A percentile compares a stretch with the other conserved stretches of the same genome.
Conservation (phyloP, 2,797 vertebrate species). For the Tiaroga cobitis region DNA sequence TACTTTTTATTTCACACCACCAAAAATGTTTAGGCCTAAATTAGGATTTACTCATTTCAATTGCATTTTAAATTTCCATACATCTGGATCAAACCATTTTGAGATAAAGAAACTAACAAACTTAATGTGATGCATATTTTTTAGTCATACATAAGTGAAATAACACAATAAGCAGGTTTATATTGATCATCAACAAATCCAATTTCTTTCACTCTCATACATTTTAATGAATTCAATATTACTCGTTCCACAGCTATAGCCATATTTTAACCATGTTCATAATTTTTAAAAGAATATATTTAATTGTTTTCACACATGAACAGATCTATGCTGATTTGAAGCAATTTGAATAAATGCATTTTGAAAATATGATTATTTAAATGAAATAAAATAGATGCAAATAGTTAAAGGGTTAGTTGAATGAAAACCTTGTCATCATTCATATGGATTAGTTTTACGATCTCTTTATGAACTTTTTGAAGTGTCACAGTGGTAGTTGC, state of each 20-base stretch:
- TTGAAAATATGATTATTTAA: neutral
- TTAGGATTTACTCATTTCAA: neutral
- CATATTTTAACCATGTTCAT: neutral
- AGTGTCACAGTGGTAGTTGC: too few relatives aligned
- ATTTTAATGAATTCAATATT: neutral
- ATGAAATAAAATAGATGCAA: neutral
- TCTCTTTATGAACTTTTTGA: too few relatives aligned
- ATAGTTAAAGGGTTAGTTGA: too few relatives aligned
- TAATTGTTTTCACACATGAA: slow-evolving; percentile 1
- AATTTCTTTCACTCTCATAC: neutral
- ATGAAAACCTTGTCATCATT: neutral
- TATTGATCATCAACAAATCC: neutral
- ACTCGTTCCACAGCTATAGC: neutral
- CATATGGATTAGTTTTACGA: neutral
- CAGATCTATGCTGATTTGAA: neutral
- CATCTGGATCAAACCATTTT: neutral
- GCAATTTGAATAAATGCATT: neutral
- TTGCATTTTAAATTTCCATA: neutral
- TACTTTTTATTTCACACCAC: too few relatives aligned
- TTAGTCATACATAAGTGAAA: too few relatives aligned
- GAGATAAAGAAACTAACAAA: neutral
- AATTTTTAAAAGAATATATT: neutral
- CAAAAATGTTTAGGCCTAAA: neutral
- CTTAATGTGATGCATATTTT: neutral
- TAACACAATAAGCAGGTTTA: neutral